Base-by-base conservation (phyloP, 53 echinoderm and acorn worm genomes). In the Arbacia lixula region DNA sequence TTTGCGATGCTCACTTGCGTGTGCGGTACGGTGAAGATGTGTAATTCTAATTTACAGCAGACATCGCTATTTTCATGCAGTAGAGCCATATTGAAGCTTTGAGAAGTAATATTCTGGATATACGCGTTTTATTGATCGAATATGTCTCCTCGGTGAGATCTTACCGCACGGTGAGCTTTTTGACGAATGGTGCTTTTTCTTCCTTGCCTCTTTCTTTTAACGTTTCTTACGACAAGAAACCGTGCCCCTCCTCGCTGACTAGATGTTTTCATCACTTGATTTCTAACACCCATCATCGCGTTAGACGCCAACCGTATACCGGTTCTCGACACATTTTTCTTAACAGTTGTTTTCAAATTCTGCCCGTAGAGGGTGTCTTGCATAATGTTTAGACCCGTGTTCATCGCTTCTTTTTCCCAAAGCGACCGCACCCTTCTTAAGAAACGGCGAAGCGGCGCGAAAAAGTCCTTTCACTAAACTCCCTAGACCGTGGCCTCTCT, bases 31-130 rank as follows among this genome's bases (percentile, higher is more conserved):
- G 72, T 34, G 54, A 92, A 90, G 3, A 93, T 20, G 64, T 94
- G 85, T 22, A 91, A 66, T 66, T 91, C 91, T 2, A 87, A 91
- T 60, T 91, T 87, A 2, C 87, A 84, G 42, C 89, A 94, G 31
- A 83, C 85, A 26, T 87, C 89, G 12, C 91, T 88, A 14, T 91
- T 43, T 10, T 83, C 86, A 74, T 93, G 94, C 36, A 93, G 17
- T 3, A 88, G 60, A 54, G 94, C 63, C 94, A 93, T 93, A 42
- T 76, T 73, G 74, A 17, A 40, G 22, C 37, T 10, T 9, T 31
- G 27, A 11, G 8, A 14, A 17, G 12, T 9, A 12, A 33, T 5
- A 33, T 12, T 34, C 11, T 16, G 19, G 0, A 35, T 4, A 20
- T 38, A 19, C 3, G 5, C 5, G 5, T n/a, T n/a, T n/a, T n/a